phyloP scores from a whole-genome alignment of 2,113 vertebrate genomes.

The Brachionichthys hirsutus region DNA sequence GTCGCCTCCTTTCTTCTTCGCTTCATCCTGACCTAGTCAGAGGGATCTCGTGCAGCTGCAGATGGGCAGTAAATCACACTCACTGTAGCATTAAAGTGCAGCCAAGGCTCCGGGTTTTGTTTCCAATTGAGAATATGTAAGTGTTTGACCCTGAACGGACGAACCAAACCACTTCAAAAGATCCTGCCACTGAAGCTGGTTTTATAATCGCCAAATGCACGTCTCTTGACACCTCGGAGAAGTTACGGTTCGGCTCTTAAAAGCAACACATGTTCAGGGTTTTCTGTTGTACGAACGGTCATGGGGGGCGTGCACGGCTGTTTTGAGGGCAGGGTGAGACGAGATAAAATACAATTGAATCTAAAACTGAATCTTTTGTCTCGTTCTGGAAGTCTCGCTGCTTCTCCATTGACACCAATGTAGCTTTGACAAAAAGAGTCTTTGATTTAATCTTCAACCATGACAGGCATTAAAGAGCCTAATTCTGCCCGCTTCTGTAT shows the following conservation, averaged over 20 bases:
- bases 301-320: conserved; percentile 4
- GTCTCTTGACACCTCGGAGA: conserved; percentile 45
- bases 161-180: conserved; percentile 66
- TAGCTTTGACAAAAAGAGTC: conserved; percentile 65
- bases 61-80: conserved; percentile 66
- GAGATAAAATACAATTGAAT: conserved; percentile 48
- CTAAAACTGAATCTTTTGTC: conserved; percentile 63
- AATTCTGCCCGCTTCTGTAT: conserved; percentile 76
- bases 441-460: conserved; percentile 74
- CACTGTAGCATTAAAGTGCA: conserved; percentile 65
- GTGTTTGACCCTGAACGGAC: conserved; percentile 61
- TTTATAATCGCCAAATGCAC: conserved; percentile 61
- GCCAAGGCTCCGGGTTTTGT: conserved; percentile 61
- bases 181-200: conserved; percentile 59
- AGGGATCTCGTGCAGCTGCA: conserved; percentile 63
- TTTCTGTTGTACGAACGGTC: conserved; percentile 15
- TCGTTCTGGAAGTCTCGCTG: conserved; percentile 48
- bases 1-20: conserved; percentile 60
- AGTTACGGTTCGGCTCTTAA: conserved; percentile 47
- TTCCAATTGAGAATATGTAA: conserved; percentile 57
- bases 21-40: conserved; percentile 52
- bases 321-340: conserved; percentile 20
- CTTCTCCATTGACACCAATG: conserved; percentile 62
- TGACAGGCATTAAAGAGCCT: conserved; percentile 75
- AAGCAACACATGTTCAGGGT: conserved; percentile 53